phyloP scores from a whole-genome alignment of 2,797 vertebrate genomes.

The Melanotaenia boesemani region DNA sequence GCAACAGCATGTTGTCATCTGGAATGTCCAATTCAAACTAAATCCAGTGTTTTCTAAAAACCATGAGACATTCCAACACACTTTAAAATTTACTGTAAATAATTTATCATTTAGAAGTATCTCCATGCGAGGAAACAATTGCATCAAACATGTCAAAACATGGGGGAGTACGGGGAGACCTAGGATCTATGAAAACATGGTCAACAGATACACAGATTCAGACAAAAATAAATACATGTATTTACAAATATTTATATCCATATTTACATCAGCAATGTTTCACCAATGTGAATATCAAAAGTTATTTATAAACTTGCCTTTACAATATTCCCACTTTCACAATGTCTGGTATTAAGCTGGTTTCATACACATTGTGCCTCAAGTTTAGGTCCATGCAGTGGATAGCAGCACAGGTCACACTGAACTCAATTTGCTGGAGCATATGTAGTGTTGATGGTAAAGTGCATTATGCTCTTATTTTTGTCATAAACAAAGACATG shows the following conservation, averaged over 20 bases:
- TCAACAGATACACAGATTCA: conserved; percentile 81
- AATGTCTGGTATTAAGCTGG: conserved; percentile 54
- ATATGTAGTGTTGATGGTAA: too few species aligned
- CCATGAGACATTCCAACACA: conserved; percentile 49
- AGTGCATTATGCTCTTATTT: too few species aligned
- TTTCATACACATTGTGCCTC: conserved; percentile 7
- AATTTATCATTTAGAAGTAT: conserved; percentile 75
- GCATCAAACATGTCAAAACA: conserved; percentile 73
- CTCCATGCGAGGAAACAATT: conserved; percentile 79
- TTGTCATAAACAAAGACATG: too few species aligned
- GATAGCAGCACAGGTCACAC: too few species aligned
- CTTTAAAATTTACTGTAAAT: conserved; percentile 73
- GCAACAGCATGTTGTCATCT: conserved; percentile 70
- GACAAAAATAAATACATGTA: conserved; percentile 82
- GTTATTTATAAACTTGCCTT: conserved; percentile 71
- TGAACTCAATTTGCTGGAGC: too few species aligned
- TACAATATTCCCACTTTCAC: conserved; percentile 48
- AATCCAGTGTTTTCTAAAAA: conserved; percentile 69
- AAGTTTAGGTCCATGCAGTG: too few species aligned
- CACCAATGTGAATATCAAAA: conserved; percentile 82
- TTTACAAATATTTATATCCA: conserved; percentile 80
- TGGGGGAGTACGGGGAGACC: conserved; percentile 62
- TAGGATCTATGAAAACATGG: conserved; percentile 84
- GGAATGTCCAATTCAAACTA: conserved; percentile 67
- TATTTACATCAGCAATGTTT: conserved; percentile 81